Percentiles rank a stretch among this genome's conserved stretches.
These are phyloP conservation scores for Macaria notata DNA, from an alignment of 2,888 invertebrate species.

Conservation along the genomic window DNA sequence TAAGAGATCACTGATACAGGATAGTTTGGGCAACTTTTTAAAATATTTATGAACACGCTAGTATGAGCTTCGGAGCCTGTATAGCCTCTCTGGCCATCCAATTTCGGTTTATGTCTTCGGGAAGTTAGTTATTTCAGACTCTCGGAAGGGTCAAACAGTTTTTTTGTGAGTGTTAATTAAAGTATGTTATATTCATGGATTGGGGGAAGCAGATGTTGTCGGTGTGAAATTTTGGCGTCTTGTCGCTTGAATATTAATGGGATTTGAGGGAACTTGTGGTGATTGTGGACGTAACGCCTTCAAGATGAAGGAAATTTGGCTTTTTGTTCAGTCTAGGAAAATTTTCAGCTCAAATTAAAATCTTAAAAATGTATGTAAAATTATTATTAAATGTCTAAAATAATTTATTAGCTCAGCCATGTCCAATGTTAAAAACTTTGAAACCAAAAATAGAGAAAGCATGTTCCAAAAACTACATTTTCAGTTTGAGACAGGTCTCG, in stretches of 20 bases:
- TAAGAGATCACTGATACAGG: conserved; percentile 71
- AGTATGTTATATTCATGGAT: conserved; percentile 55
- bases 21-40: conserved; percentile 71
- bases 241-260: conserved; percentile 22
- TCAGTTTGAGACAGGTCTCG: no score
- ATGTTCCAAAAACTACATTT: no score
- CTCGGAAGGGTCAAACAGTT: conserved; percentile 62
- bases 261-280: conserved; percentile 7
- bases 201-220: conserved; percentile 44
- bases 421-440: no score
- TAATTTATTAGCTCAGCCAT: no score
- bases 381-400: no score
- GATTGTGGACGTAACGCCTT: background rate
- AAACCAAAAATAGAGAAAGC: no score
- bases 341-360: no score
- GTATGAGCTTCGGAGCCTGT: conserved; percentile 46
- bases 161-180: conserved; percentile 77
- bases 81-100: conserved; percentile 70
- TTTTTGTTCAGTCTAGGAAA: background rate
- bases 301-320: background rate
- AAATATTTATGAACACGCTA: conserved; percentile 77
- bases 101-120: conserved; percentile 80
- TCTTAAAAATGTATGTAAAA: no score
- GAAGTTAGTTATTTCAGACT: conserved; percentile 72
- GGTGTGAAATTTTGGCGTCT: conserved; percentile 19